Base-by-base conservation (phyloP, 1,140 invertebrate species). In the Cepaea nemoralis region DNA sequence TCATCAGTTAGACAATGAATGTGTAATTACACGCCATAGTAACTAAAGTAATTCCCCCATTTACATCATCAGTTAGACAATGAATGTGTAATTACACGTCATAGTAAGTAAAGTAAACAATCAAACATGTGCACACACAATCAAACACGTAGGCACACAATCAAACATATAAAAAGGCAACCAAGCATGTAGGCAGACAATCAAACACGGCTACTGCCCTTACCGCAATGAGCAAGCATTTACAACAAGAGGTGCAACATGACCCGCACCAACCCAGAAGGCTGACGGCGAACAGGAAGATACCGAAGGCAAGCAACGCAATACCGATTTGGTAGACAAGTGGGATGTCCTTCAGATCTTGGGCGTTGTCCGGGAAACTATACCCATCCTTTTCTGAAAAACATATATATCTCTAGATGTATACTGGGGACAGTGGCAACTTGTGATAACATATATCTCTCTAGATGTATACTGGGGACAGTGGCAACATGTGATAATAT, bases 181-280 rank as follows among this genome's bases (percentile, higher is more conserved):
- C n/a, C n/a, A n/a, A n/a, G n/a, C n/a, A n/a, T n/a, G n/a, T n/a
- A n/a, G n/a, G n/a, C n/a, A n/a, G n/a, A n/a, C n/a, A n/a, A n/a
- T n/a, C n/a, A n/a, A n/a, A n/a, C n/a, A n/a, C n/a, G n/a, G n/a
- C n/a, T n/a, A n/a, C n/a, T n/a, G n/a, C n/a, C n/a, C 80, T 81
- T 93, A 95, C 95, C 86, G 94, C 92, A 35, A 94, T 93, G 5
- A 98, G 93, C 92, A 97, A 94, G 90, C 95, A 96, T 85, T 95
- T 95, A 39, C 76, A 78, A 76, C 94, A 96, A 91, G 96, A 95
- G 82, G 94, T 94, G 67, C 95, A 93, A 67, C 82, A 83, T 2
- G 96, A 95, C 37, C 96, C 96, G 89, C 95, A 96, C 90, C 96
- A 97, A 75, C 97, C 97, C 59, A 97, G 93, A 90, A 97, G 95